Conservation (phyloP, 2,888 invertebrate genomes). For the Protophormia terraenovae region DNA sequence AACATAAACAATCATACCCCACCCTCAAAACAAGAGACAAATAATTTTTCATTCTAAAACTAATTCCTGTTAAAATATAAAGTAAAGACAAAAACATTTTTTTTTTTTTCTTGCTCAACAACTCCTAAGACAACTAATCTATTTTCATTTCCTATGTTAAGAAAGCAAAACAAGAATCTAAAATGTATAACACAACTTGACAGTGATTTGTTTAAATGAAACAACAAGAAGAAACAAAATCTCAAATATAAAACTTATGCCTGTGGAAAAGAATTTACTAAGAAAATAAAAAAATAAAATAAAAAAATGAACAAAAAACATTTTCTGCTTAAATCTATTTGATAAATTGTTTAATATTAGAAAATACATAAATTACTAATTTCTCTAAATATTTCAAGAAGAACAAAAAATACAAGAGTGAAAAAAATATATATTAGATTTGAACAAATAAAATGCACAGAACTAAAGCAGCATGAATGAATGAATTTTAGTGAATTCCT, state of each 20-base stretch:
- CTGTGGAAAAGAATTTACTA: background rate
- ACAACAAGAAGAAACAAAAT: slow-evolving; percentile 34
- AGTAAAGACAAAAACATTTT: background rate
- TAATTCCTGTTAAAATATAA: background rate
- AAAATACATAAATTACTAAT: slow-evolving; percentile 67
- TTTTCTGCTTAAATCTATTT: slow-evolving; percentile 53
- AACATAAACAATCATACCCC: too few species aligned
- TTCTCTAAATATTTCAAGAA: slow-evolving; percentile 52
- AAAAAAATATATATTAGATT: too few species aligned
- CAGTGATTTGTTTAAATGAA: slow-evolving; percentile 57
- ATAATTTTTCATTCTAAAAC: background rate
- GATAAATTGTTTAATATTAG: slow-evolving; percentile 65
- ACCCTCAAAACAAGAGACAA: background rate
- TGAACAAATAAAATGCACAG: slow-evolving; percentile 14
- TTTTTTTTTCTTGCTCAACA: background rate
- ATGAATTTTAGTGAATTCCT: slow-evolving; percentile 26
- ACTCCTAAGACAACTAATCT: slow-evolving; percentile 37
- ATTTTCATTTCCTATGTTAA: slow-evolving; percentile 55
- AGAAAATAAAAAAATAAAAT: background rate
- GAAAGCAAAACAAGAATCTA: background rate
- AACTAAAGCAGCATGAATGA: slow-evolving; percentile 22
- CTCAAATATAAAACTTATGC: background rate
- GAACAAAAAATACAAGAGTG: background rate
- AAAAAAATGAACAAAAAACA: background rate
- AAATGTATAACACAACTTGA: slow-evolving; percentile 37